These are phyloP conservation scores for Callimorpha dominula DNA, from an alignment of 2,888 invertebrate genomes.

Conservation along the genomic window DNA sequence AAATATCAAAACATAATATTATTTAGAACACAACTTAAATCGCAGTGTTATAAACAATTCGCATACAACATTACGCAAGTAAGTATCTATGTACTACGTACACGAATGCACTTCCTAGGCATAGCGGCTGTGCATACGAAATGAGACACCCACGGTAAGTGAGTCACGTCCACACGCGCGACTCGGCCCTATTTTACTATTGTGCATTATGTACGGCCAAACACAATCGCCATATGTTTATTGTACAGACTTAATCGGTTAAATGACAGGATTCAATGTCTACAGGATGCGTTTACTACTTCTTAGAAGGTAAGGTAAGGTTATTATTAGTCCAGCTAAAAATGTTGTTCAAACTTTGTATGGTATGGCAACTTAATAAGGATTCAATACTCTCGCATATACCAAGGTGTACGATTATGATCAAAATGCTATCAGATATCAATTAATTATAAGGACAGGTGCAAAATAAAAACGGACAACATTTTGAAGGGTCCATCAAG, in stretches of 20 bases:
- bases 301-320: conserved; percentile 47
- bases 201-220: conserved; percentile 51
- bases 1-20: neutral
- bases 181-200: conserved; percentile 52
- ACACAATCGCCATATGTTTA: conserved; percentile 61
- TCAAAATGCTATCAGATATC: conserved; percentile 24
- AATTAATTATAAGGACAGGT: conserved; percentile 41
- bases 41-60: conserved; percentile 42
- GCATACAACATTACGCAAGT: conserved; percentile 58
- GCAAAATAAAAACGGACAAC: conserved; percentile 32
- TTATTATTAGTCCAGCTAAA: conserved; percentile 43
- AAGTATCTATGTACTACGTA: conserved; percentile 45
- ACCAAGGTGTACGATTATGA: conserved; percentile 29
- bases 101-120: conserved; percentile 79
- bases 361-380: conserved; percentile 21
- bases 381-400: conserved; percentile 27
- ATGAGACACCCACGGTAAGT: conserved; percentile 73
- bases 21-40: neutral
- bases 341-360: conserved; percentile 38
- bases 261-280: conserved; percentile 58
- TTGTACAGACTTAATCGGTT: conserved; percentile 53
- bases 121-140: conserved; percentile 73
- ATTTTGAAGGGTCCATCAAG: conserved; percentile 48
- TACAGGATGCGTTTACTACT: conserved; percentile 64
- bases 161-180: conserved; percentile 67